Evolutionary conservation across 1,140 invertebrate species (phyloP).

Genomic region (Caerostris extrusa): DNA sequence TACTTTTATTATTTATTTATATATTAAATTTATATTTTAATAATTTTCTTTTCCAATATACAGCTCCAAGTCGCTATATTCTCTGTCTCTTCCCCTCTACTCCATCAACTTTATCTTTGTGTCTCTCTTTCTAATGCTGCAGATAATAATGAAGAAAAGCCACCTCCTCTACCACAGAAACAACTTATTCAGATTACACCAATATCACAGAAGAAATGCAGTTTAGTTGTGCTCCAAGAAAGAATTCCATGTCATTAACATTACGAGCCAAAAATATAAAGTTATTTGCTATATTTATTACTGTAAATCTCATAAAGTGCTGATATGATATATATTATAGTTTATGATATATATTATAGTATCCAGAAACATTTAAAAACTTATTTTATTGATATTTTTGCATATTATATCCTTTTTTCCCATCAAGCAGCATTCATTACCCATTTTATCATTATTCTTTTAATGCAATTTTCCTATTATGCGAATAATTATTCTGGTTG

Average conservation of each 20-base stretch:
- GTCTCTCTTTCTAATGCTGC: slow-evolving; percentile 86
- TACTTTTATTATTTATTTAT: neutral
- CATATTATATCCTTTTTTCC: neutral
- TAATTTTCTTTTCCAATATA: slow-evolving; percentile 41
- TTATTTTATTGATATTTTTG: neutral
- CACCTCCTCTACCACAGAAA: slow-evolving; percentile 88
- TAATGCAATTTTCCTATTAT: too few species aligned
- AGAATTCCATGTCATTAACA: slow-evolving; percentile 62
- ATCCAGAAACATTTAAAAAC: neutral
- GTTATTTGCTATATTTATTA: slow-evolving; percentile 3
- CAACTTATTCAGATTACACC: slow-evolving; percentile 85
- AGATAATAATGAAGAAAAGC: slow-evolving; percentile 87
- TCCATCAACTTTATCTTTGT: slow-evolving; percentile 83
- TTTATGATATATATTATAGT: neutral
- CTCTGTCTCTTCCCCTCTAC: slow-evolving; percentile 75
- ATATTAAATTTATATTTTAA: neutral
- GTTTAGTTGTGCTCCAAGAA: slow-evolving; percentile 52
- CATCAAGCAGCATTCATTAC: neutral
- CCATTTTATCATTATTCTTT: too few species aligned
- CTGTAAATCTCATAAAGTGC: neutral
- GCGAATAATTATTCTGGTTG: too few species aligned
- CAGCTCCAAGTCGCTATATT: slow-evolving; percentile 65
- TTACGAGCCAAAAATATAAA: slow-evolving; percentile 75
- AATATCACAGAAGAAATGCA: slow-evolving; percentile 83
- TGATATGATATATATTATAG: neutral